Evolutionary conservation across 2,888 invertebrate genomes (phyloP), one percentile per base, ranked within the genome.

Genomic region (Eucera pruinosa): DNA sequence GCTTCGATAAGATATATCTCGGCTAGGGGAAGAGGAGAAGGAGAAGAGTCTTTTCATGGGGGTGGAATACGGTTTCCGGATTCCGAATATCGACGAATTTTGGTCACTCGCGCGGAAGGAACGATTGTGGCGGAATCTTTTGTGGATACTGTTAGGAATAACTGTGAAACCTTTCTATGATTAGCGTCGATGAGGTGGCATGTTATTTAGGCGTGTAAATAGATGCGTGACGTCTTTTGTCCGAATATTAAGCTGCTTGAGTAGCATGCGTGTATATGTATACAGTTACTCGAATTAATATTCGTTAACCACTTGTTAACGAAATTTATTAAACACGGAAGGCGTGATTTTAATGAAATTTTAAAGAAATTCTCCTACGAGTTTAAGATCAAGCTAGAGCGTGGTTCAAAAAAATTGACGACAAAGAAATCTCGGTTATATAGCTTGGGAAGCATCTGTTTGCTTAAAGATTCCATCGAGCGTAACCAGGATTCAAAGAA

Each of bases 1-100:
- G 70, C 81, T 68, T 83, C 81, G 84, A 82, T 83, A 85, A 81
- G 84, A 84, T 81, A 78, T 81, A 86, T 80, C 81, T 81, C 61
- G 75, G 70, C 72, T 69, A 62, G 74, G 72, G 70, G 71, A 74
- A 61, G 33, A 18, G 55, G 43, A 48, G 60, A 39, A 61, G 57
- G 18, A 61, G 20, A 39, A 33, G 48, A 48, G 39, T 55, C 25
- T 71, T 43, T 61, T 33, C 39, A 20, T 27, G 30, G 41, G 48
- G 43, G n/a, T n/a, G n/a, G 52, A 41, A 52, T 52, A 52, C 73
- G 41, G 48, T 30, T 74, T 43, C 65, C 60, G 18, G n/a, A 15
- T 20, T 18, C 43, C 41, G 15, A 25, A 6, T n/a, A 15, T 43
- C 25, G 39, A 5, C 20, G 30, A 3, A n/a, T 13, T 54, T 4